These are phyloP conservation scores for Sebastes jordani DNA, from an alignment of 2,797 vertebrate genomes.

Conservation along the genomic window DNA sequence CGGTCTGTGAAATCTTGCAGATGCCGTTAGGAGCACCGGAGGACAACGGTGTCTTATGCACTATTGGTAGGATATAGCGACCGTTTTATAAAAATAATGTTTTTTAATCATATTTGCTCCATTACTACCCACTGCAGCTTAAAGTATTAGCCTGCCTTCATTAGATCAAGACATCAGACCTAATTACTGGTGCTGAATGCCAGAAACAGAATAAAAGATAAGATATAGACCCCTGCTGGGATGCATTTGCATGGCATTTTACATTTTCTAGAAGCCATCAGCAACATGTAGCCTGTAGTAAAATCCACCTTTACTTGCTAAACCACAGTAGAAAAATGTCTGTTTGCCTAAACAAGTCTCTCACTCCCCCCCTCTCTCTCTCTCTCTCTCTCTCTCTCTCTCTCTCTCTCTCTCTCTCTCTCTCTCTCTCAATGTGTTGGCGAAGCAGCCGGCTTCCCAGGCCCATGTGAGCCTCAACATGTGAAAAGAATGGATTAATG, in stretches of 20 bases:
- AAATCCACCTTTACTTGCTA: not conserved
- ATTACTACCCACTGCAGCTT: too few relatives aligned
- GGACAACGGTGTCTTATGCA: too few relatives aligned
- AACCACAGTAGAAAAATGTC: not conserved
- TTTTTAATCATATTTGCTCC: too few relatives aligned
- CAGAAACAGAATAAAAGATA: not conserved
- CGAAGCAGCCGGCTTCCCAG: conserved; percentile 32
- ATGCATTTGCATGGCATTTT: not conserved
- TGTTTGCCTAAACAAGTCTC: not conserved
- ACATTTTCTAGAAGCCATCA: not conserved
- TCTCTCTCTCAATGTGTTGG: not conserved
- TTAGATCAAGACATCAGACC: not conserved
- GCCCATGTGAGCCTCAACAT: conserved; percentile 66
- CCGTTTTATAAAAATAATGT: too few relatives aligned
- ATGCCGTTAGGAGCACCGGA: too few relatives aligned
- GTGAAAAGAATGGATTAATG: conserved; percentile 77
- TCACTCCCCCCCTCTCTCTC: not conserved
- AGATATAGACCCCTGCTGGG: not conserved
- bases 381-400: not conserved
- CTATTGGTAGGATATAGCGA: too few relatives aligned
- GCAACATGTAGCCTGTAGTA: not conserved
- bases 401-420: not conserved
- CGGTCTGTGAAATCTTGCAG: too few relatives aligned
- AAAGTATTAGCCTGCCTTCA: not conserved
- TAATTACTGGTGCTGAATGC: not conserved